Base-by-base conservation (phyloP, 2,797 vertebrate species). In the Micropoecilia bifurca region DNA sequence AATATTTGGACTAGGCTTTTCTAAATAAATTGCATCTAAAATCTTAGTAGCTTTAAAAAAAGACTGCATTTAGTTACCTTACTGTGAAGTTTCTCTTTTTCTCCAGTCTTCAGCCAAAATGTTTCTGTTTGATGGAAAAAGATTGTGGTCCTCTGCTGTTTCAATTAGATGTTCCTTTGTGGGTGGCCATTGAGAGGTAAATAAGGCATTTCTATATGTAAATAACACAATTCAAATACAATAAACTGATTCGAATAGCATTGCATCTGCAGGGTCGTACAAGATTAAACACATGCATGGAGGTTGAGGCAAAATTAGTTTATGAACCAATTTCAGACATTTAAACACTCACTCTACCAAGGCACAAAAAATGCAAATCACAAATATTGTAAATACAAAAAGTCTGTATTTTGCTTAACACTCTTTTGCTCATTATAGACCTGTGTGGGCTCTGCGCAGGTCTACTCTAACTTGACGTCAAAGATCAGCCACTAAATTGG, bases 381-480 rank as follows among this genome's bases (percentile, higher is more conserved):
- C 76, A 46, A 71, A 55, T 80, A 69, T 53, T 85, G 89, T 91
- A 94, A 90, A 90, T 85, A 83, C 48, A 90, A 84, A 78, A 76
- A 57, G 80, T 91, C 90, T 93, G 91, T 90, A 80, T 94, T 94
- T 93, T 92, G 90, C 82, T 88, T 76, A 85, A 80, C 9, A 18
- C 79, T 83, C 78, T 87, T 80, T 83, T 78, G 75, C 75, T 87
- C 79, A 87, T 93, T 90, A 89, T 68, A 87, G 80, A 85, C 81
- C 87, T 93, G 92, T 86, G 91, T 92, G 92, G 94, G 84, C 90
- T 88, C 82, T 88, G 90, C 91, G 88, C 90, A 90, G 83, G 80
- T 91, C 85, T 74, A 73, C 79, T 71, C 85, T 84, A 83, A 84
- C 82, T 91, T 95, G 94, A 95, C 93, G 94, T 95, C 93, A 95